These are phyloP conservation scores for Elgaria multicarinata DNA, from an alignment of 2,113 vertebrate genomes.

Conservation along the genomic window DNA sequence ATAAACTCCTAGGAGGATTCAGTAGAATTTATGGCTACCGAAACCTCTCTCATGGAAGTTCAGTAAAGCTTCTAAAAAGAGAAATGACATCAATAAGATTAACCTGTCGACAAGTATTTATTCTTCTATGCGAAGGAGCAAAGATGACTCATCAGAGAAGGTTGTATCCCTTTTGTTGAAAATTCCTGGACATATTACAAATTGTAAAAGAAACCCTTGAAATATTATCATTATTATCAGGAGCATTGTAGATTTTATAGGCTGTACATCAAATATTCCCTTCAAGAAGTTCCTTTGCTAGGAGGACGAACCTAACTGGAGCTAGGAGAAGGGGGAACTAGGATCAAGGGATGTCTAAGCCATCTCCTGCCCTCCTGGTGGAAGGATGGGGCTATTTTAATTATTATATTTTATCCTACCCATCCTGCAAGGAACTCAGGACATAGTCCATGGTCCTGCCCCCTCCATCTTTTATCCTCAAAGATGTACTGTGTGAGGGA, in stretches of 20 bases:
- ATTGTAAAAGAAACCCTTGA: neutral
- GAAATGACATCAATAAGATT: constrained; percentile 2
- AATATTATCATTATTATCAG: neutral
- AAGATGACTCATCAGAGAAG: neutral
- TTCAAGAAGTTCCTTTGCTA: neutral
- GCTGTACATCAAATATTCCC: neutral
- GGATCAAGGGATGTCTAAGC: neutral
- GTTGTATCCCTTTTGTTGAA: neutral
- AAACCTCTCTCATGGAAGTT: neutral
- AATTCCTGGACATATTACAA: neutral
- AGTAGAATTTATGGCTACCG: neutral
- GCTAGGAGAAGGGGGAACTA: no score
- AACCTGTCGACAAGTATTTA: constrained; percentile 18
- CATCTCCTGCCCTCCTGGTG: neutral
- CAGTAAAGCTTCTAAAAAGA: constrained; percentile 3
- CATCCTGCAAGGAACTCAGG: neutral
- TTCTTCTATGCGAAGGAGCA: neutral
- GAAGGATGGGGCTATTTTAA: neutral
- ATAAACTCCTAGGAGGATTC: neutral
- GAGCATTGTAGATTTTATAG: neutral
- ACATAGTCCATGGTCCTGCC: no score
- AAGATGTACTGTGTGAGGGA: neutral
- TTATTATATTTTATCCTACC: neutral
- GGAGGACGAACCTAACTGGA: neutral
- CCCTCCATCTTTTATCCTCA: neutral